phyloP scores from a whole-genome alignment of 2,797 vertebrate genomes.

The Anguilla megastoma region DNA sequence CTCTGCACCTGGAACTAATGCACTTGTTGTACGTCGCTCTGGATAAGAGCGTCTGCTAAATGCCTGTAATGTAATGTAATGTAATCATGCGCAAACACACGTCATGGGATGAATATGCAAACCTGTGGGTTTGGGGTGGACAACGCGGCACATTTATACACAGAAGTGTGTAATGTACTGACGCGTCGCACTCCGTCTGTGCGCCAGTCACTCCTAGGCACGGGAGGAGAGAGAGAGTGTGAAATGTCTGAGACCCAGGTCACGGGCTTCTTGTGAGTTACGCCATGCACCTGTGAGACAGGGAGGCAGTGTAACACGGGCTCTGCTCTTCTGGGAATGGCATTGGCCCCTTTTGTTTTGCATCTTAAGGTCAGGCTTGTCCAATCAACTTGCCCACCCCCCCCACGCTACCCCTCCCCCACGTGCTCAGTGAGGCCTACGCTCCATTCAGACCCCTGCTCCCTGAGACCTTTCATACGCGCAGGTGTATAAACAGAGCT shows the following conservation, averaged over 20 bases:
- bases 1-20: no score
- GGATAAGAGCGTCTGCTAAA: no score
- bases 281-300: conserved; percentile 35
- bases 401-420: conserved; percentile 51
- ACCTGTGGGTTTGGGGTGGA: conserved; percentile 19
- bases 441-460: conserved; percentile 42
- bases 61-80: no score
- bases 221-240: neutral
- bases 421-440: conserved; percentile 48
- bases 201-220: neutral
- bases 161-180: neutral
- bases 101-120: conserved; percentile 17
- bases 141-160: neutral
- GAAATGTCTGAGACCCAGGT: conserved; percentile 19
- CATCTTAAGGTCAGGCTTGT: conserved; percentile 53
- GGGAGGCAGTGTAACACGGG: neutral
- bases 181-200: conserved; percentile 13
- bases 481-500: conserved; percentile 87
- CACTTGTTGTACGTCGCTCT: no score
- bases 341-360: conserved; percentile 48
- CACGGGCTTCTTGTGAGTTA: conserved; percentile 30
- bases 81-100: conserved; percentile 28
- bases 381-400: conserved; percentile 57
- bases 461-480: conserved; percentile 75
- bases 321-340: conserved; percentile 53